These are phyloP conservation scores for Barbus barbus DNA, from an alignment of 2,113 vertebrate species.

Conservation along the genomic window DNA sequence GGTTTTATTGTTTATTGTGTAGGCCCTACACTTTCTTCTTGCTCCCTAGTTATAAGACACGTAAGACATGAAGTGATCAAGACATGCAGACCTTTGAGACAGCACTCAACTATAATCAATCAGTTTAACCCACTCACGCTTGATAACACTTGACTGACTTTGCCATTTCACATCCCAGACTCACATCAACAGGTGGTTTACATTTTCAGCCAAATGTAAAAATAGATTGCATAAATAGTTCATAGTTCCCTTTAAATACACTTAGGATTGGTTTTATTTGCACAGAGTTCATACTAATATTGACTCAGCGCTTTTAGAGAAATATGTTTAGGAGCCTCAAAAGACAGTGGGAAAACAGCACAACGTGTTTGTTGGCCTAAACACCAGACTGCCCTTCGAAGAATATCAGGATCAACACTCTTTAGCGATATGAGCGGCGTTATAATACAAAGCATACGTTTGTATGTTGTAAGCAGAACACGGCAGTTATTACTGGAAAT, in stretches of 20 bases:
- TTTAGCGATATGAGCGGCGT: neutral
- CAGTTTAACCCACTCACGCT: slow-evolving; percentile 25
- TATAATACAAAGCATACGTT: slow-evolving; percentile 1
- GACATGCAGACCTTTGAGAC: slow-evolving; percentile 21
- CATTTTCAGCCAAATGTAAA: slow-evolving; percentile 30
- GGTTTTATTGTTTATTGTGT: no score
- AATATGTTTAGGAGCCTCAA: slow-evolving; percentile 32
- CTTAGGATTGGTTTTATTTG: no score
- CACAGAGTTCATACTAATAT: slow-evolving; percentile 1
- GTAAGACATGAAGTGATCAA: slow-evolving; percentile 38
- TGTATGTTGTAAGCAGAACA: neutral
- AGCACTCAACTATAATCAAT: slow-evolving; percentile 15
- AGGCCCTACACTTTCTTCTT: no score
- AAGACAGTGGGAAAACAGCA: slow-evolving; percentile 15
- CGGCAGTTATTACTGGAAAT: slow-evolving; percentile 26
- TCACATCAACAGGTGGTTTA: slow-evolving; percentile 47
- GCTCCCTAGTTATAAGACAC: neutral
- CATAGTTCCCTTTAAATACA: no score
- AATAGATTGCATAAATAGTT: slow-evolving; percentile 35
- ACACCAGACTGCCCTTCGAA: neutral
- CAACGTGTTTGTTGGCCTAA: slow-evolving; percentile 15
- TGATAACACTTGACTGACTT: slow-evolving; percentile 44
- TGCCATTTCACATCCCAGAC: slow-evolving; percentile 37
- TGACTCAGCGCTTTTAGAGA: slow-evolving; percentile 15
- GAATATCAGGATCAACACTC: neutral